phyloP scores from a whole-genome alignment of 1,140 invertebrate species.

The Drosophila gunungcola region DNA sequence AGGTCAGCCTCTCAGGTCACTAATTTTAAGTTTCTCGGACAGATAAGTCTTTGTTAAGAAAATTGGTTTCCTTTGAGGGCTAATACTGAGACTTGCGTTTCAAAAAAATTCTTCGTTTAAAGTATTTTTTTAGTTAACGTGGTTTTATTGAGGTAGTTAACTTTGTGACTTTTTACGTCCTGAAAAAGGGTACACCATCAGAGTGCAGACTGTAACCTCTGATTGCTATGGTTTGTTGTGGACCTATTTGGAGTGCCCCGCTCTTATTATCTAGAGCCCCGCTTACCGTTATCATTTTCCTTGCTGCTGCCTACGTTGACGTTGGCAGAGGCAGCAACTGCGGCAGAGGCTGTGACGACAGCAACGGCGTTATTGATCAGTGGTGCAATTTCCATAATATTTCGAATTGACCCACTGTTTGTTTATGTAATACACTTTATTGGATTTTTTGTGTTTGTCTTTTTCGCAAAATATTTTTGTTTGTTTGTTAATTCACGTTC shows the following conservation, averaged over 20 bases:
- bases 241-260: constrained; percentile 6
- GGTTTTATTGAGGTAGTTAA: no score
- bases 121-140: no score
- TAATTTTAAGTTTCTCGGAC: no score
- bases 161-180: no score
- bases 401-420: constrained; percentile 39
- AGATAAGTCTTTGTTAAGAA: no score
- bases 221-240: constrained; percentile 16
- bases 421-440: constrained; percentile 64
- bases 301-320: constrained; percentile 35
- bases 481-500: constrained; percentile 54
- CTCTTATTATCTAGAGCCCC: constrained; percentile 9
- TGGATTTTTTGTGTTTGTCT: constrained; percentile 49
- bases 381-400: constrained; percentile 80
- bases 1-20: no score
- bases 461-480: constrained; percentile 51
- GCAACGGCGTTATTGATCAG: constrained; percentile 67
- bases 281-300: constrained; percentile 73
- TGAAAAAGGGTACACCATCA: no score
- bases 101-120: no score
- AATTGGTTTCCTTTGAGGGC: no score
- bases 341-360: constrained; percentile 53
- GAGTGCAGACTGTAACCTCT: no score
- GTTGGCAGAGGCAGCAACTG: constrained; percentile 29
- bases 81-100: no score